Evolutionary conservation across 2,888 invertebrate genomes (phyloP), one percentile per base, ranked within the genome.

Genomic region (Lasioglossum morio): DNA sequence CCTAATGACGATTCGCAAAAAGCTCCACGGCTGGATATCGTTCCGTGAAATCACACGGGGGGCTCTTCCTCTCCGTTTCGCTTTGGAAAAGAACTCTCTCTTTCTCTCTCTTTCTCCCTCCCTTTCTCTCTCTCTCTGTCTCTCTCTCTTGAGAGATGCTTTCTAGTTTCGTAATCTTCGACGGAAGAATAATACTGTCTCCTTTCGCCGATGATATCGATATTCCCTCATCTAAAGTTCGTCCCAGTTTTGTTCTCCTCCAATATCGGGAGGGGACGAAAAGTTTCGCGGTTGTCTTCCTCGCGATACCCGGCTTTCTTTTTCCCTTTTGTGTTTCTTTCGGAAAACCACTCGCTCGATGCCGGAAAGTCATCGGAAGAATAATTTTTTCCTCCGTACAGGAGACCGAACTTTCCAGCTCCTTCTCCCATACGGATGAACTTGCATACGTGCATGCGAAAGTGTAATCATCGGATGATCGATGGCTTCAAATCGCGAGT

Each of bases 1-100:
- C 89, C 90, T 92, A 92, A 94, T 92, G 91, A 92, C 86, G 90
- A 87, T 86, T 81, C 46, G 69, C 72, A 82, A 90, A 78, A 84
- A 84, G 30, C 53, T 70, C 70, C 43, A 16, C 60, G 10, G 77
- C 48, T n/a, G 63, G 73, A 78, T 63, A 63, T 82, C 37, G 72
- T 79, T 72, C 66, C n/a, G 60, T 43, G 80, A 78, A 86, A 85
- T 83, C 74, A 79, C 70, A 37, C 30, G n/a, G 12, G 30, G 16
- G 8, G 19, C 37, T 23, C 53, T 40, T 74, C 27, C 23, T 53
- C 53, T 23, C 23, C 23, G 37, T 23, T 74, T 57, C 74, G 37
- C 60, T 63, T 72, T 34, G 34, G 10, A 70, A 53, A 53, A 60
- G 10, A 53, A 10, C 10, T 23, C 53, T 48, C 48, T 5, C 12